Conservation (phyloP, 2,113 vertebrate genomes). For the Silurus glanis region DNA sequence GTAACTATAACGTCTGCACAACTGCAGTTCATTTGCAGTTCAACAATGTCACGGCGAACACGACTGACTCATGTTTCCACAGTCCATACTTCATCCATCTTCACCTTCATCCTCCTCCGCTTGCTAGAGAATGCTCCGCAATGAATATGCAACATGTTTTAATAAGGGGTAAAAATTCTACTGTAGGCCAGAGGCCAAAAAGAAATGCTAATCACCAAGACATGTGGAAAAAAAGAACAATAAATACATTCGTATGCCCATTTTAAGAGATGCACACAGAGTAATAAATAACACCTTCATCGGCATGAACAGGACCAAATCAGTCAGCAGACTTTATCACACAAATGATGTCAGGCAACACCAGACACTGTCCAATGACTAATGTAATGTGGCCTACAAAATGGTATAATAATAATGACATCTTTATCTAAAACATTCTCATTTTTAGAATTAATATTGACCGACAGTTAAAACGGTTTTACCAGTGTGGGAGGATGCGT, state of each 20-base stretch:
- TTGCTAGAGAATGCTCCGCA: background rate
- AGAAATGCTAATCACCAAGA: background rate
- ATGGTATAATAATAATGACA: conserved; percentile 27
- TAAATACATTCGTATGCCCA: background rate
- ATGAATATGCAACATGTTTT: background rate
- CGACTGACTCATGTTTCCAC: background rate
- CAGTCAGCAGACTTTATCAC: background rate
- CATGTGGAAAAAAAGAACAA: background rate
- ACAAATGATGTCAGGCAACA: background rate
- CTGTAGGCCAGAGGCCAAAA: background rate
- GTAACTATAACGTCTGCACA: background rate
- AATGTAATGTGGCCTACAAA: background rate
- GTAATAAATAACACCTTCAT: background rate
- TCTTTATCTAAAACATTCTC: background rate
- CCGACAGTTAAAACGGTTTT: background rate
- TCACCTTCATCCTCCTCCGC: background rate
- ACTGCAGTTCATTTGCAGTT: background rate
- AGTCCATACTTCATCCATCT: background rate
- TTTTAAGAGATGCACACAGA: background rate
- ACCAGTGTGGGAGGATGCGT: background rate
- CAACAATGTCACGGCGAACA: background rate
- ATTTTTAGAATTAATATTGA: background rate
- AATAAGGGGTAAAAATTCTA: background rate
- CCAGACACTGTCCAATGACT: background rate
- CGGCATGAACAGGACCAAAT: background rate